Evolutionary conservation across 2,797 vertebrate genomes (phyloP), one percentile per base, ranked within the genome.

Genomic region (Chaetodon trifasciatus): DNA sequence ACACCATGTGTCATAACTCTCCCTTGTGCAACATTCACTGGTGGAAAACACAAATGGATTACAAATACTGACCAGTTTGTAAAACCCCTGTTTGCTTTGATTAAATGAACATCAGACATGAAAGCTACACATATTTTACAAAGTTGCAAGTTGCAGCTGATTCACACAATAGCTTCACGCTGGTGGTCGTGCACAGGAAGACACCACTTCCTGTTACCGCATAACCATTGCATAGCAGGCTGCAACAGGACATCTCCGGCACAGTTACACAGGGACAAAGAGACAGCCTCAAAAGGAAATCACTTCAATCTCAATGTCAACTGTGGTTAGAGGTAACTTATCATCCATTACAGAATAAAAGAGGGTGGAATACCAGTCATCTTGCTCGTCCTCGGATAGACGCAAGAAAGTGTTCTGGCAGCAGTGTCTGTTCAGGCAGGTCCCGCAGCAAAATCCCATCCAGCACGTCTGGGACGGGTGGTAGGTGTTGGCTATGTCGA

Each of bases 351-450:
- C 2, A 81, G 6, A 71, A 56, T 4, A 56, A 64, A 65, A 23
- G 0, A 50, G 2, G 69, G 58, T 21, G 13, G 6, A 17, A 39
- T 93, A 94, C 92, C 93, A 93, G 0, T 17, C 0, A 0, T 90
- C 76, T 74, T 96, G 94, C 0, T 2, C 0, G 1, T 84, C 70
- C 12, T 94, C 84, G 3, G 63, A 0, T 0, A 95, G 8, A 1
- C 0, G 1, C 0, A 0, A 0, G 0, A 0, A 0, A 3, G 0
- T 0, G 6, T 7, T 0, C 0, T 0, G 0, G 82, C 95, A 96
- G 89, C 95, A 96, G 19, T 68, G 62, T 91, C 92, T 90, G 0
- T 15, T 0, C 0, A 0, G 0, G 71, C 95, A 96, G 49, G 0
- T 0, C 0, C 95, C 95, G 70, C 95, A 96, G 53, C 95, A 96